Evolutionary conservation across 2,797 vertebrate genomes (phyloP), one percentile per base, ranked within the genome.

Genomic region (Okamejei kenojei): DNA sequence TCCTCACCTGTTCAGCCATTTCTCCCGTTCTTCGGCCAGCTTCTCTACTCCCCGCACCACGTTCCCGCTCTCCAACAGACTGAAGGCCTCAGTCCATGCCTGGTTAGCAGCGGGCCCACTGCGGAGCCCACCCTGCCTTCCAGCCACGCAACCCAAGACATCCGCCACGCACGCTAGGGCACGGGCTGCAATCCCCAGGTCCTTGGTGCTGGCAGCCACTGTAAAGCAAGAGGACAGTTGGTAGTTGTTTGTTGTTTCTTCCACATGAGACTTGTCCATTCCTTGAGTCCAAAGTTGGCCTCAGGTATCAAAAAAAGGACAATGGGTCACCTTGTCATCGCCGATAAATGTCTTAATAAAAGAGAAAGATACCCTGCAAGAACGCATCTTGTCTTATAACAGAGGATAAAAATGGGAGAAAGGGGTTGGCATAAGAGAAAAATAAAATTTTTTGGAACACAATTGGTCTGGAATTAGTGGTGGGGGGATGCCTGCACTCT

Each of bases 71-170:
- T 98, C 98, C 94, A 99, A 95, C 90, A 94, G 93, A 5, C 54
- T 71, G 77, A 98, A 98, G 93, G 97, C 97, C 0, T 93, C 81
- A n/a, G 95, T 94, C 99, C 99, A 99, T 74, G 97, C 97, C 0
- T 96, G 95, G 73, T 99, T 99, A 63, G 98, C 98, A 0, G 98
- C 98, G 0, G 99, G 99, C 0, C 99, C 99, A 0, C 98, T 99
- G 93, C 98, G 96, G 94, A 99, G 95, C 26, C 98, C 99, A 0
- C 98, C 98, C 0, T 95, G 96, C 29, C 97, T 97, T 0, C 93
- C 95, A 0, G 98, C 98, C 97, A 98, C 96, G 94, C 96, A 98
- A 94, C 98, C 97, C 95, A 99, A 96, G 7, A 99, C 96, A 0
- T 99, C 98, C 0, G 98, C 98, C 0, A 99, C 95, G 93, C 98